Evolutionary conservation across 2,113 vertebrate genomes (phyloP).

Genomic region (Nannospalax galili): DNA sequence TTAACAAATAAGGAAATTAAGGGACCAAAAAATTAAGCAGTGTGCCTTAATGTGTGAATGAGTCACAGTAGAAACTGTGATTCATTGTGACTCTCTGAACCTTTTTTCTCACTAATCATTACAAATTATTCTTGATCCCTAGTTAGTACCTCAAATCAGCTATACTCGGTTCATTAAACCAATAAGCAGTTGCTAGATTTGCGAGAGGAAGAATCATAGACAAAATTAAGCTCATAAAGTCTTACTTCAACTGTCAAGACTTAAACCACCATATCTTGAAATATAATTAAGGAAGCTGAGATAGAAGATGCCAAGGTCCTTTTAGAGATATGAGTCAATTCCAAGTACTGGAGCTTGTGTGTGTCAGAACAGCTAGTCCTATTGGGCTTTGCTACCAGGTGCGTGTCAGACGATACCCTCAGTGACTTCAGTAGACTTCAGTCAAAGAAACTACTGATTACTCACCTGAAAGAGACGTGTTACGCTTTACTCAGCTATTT

Average conservation of each 20-base stretch:
- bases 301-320: not conserved
- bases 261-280: not conserved
- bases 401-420: rapidly evolving
- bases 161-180: not conserved
- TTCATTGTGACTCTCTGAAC: not conserved
- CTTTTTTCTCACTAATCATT: not conserved
- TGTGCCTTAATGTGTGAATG: rapidly evolving
- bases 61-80: not conserved
- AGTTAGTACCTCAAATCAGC: not conserved
- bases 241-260: not conserved
- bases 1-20: not conserved
- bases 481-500: not conserved
- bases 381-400: not conserved
- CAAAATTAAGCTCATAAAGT: not conserved
- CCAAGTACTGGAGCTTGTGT: not conserved
- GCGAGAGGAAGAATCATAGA: not conserved
- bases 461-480: not conserved
- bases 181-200: not conserved
- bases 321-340: not conserved
- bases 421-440: rapidly evolving
- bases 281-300: not conserved
- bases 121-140: not conserved
- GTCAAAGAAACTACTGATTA: no score
- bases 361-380: no score
- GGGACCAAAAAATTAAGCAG: not conserved